phyloP scores from a whole-genome alignment of 2,888 invertebrate species.

The Drosophila mimica region DNA sequence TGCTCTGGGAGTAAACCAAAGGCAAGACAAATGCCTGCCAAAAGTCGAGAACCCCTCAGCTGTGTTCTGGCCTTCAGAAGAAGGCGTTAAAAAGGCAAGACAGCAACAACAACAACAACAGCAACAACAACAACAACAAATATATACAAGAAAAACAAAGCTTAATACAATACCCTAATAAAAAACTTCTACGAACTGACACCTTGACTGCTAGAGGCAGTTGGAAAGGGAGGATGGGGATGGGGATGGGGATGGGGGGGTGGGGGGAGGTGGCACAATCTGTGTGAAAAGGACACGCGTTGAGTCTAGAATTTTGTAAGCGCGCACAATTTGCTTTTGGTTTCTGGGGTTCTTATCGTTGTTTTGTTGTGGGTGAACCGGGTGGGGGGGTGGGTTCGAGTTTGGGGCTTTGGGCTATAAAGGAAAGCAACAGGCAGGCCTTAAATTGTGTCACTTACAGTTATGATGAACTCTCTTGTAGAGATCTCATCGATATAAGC shows the following conservation, averaged over 20 bases:
- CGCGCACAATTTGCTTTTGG: conserved; percentile 60
- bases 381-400: background rate
- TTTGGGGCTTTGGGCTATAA: background rate
- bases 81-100: conserved; percentile 61
- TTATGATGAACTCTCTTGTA: conserved; percentile 36
- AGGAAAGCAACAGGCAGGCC: conserved; percentile 45
- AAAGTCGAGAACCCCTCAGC: conserved; percentile 39
- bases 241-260: too few species aligned
- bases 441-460: conserved; percentile 30
- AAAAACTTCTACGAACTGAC: conserved; percentile 50
- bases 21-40: conserved; percentile 55
- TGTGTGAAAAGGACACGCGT: conserved; percentile 32
- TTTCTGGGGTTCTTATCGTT: conserved; percentile 30
- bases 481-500: background rate
- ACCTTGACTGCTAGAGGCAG: conserved; percentile 36
- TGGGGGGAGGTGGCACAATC: background rate
- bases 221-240: background rate
- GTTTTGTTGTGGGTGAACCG: conserved; percentile 24
- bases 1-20: background rate
- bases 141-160: conserved; percentile 23
- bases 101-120: conserved; percentile 10
- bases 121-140: conserved; percentile 1
- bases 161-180: conserved; percentile 40
- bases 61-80: conserved; percentile 35
- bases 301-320: conserved; percentile 40